phyloP scores from a whole-genome alignment of 1,140 invertebrate genomes.

The Sminthurides bifidus region DNA sequence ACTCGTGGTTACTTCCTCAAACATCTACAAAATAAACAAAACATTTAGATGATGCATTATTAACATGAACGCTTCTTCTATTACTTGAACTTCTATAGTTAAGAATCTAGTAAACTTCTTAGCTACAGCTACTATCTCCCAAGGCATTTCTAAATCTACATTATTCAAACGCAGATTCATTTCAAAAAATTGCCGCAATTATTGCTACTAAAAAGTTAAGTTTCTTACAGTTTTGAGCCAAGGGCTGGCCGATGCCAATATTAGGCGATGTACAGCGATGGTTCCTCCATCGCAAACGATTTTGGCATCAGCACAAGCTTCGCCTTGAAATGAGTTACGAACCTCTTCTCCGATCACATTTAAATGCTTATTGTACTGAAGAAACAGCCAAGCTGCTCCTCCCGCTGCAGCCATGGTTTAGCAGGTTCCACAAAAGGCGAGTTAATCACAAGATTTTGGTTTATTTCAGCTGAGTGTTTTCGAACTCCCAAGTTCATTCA shows the following conservation, averaged over 20 bases:
- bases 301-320: constrained; percentile 29
- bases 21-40: constrained; percentile 15
- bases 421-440: no score
- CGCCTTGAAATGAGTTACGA: constrained; percentile 26
- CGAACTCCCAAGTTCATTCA: no score
- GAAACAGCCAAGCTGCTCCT: constrained; percentile 32
- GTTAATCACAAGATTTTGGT: no score
- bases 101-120: no score
- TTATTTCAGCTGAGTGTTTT: no score
- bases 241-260: constrained; percentile 29
- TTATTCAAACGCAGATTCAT: background rate
- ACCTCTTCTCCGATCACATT: constrained; percentile 32
- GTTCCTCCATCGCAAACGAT: constrained; percentile 32
- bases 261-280: constrained; percentile 30
- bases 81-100: no score
- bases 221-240: constrained; percentile 31
- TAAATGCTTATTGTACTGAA: constrained; percentile 32
- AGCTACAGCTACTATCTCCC: no score
- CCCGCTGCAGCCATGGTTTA: constrained; percentile 12
- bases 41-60: background rate
- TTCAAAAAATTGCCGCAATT: background rate
- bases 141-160: no score
- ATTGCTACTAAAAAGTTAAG: background rate
- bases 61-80: no score
- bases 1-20: constrained; percentile 25